phyloP scores from a whole-genome alignment of 2,888 invertebrate species.

The Gastrophysa polygoni region DNA sequence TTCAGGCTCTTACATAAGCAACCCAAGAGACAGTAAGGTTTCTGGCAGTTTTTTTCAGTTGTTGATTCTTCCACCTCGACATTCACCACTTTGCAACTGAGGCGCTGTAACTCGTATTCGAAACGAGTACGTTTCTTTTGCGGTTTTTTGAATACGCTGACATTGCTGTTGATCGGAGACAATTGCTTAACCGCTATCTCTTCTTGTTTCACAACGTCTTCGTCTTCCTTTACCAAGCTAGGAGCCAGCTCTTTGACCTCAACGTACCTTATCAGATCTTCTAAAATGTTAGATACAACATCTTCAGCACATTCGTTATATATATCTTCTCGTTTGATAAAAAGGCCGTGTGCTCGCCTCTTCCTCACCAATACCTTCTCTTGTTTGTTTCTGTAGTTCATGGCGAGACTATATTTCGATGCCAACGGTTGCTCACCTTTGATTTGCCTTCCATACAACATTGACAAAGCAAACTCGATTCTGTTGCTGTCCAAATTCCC shows the following conservation, averaged over 20 bases:
- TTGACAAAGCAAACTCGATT: conserved; percentile 65
- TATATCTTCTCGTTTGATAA: not conserved
- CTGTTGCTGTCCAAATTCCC: conserved; percentile 60
- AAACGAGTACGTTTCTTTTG: conserved; percentile 38
- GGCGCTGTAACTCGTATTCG: conserved; percentile 63
- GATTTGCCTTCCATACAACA: conserved; percentile 51
- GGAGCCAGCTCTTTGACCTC: conserved; percentile 66
- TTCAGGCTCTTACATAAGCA: conserved; percentile 70
- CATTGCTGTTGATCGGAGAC: conserved; percentile 23
- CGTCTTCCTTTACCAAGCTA: conserved; percentile 58
- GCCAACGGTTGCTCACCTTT: conserved; percentile 38
- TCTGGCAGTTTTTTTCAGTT: conserved; percentile 57
- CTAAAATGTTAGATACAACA: conserved; percentile 53
- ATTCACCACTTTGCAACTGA: conserved; percentile 72
- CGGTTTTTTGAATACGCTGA: conserved; percentile 28
- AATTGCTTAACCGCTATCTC: conserved; percentile 36
- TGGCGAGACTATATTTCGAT: conserved; percentile 60
- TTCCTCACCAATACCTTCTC: conserved; percentile 62
- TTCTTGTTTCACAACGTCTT: conserved; percentile 37
- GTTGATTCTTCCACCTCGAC: conserved; percentile 51
- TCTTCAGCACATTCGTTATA: conserved; percentile 9
- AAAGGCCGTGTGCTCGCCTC: conserved; percentile 15
- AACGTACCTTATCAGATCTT: conserved; percentile 65
- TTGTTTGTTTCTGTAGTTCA: conserved; percentile 66
- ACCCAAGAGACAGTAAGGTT: conserved; percentile 67